Base-by-base conservation (phyloP, 35 echinoderm and acorn worm species). In the Acanthaster planci region DNA sequence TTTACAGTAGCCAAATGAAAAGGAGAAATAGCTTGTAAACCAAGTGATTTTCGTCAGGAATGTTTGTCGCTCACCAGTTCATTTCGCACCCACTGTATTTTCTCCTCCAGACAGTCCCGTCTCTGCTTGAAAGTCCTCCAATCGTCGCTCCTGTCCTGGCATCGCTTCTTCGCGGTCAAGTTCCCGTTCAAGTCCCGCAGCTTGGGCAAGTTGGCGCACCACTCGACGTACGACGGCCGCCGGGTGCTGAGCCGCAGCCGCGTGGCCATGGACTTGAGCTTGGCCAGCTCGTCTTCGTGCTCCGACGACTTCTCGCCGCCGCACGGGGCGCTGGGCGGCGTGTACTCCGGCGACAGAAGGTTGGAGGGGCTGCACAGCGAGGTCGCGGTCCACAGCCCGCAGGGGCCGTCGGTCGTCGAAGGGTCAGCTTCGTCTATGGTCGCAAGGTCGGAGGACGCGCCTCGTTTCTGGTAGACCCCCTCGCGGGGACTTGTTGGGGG, bases 201-300 rank as follows among this genome's bases (percentile, higher is more conserved):
- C 44, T 53, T 44, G 8, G 40, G 39, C 15, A 81, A 27, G 51
- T 53, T 81, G 7, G 51, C 79, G 18, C 51, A 52, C 79, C 79
- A 81, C 51, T 81, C 79, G 21, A 81, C 40, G 15, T 52, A 52
- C 15, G 79, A 81, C 18, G 79, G 21, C 51, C 79, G 40, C 5
- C 79, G 18, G 21, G 79, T 81, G 21, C 39, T 81, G n/a, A 81
- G 32, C 51, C 51, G 9, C 40, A 81, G 17, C 31, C 79, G 21
- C 12, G 16, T 81, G 50, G 79, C 51, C 39, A 81, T 52, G 39
- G 40, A 53, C 31, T 81, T 81, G 14, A 81, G 79, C 51, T 81
- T 81, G 26, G 51, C 44, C 15, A 81, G 23, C 29, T 52, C 79
- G 15, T 72, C 64, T 29, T 72, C 64, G 34, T 72, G 10, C 4